Base-by-base conservation (phyloP, 2,113 vertebrate species). In the Eurypyga helias region DNA sequence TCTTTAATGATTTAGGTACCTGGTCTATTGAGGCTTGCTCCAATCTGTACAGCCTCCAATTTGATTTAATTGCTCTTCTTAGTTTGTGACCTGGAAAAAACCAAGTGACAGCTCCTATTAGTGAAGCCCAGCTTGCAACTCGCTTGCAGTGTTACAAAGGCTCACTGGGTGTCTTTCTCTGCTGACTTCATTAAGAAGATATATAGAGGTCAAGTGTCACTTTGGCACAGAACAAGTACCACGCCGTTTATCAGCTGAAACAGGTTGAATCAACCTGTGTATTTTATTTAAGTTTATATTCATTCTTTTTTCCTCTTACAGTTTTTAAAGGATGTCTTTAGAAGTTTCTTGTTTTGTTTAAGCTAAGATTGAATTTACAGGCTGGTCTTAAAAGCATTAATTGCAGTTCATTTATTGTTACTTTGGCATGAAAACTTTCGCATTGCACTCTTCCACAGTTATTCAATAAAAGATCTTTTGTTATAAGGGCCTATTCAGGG, bases 1-100 rank as follows among this genome's bases (percentile, higher is more conserved):
- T 99, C 98, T 98, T 98, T 99, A 98, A 98, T 98, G 99, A 99
- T 99, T 98, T 99, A 99, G 98, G 97, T 98, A 98, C 98, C 97
- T 98, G 98, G 98, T 96, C 98, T 98, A 96, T 97, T 89, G 87
- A 95, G 97, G 98, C 98, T 97, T 93, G 96, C 97, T 98, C 97
- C 91, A 98, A 95, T 98, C 98, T 95, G 67, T 70, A 28, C 96
- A 93, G 98, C 97, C 98, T 98, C 98, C 96, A 95, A 96, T 98
- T 98, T 98, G 97, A 99, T 98, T 99, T 99, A 99, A 99, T 99
- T 99, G 99, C 98, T 98, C 93, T 98, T 98, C 98, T 97, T 95
- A 96, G 98, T 97, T 98, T 97, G 98, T 99, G 98, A 98, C 98
- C 98, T 98, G 98, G 98, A 99, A 99, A 98, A 98, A 97, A 95